A percentile compares a stretch with the other conserved stretches of the same genome.
Evolutionary conservation across 2,113 vertebrate genomes (phyloP).

Genomic region (Xiphias gladius): DNA sequence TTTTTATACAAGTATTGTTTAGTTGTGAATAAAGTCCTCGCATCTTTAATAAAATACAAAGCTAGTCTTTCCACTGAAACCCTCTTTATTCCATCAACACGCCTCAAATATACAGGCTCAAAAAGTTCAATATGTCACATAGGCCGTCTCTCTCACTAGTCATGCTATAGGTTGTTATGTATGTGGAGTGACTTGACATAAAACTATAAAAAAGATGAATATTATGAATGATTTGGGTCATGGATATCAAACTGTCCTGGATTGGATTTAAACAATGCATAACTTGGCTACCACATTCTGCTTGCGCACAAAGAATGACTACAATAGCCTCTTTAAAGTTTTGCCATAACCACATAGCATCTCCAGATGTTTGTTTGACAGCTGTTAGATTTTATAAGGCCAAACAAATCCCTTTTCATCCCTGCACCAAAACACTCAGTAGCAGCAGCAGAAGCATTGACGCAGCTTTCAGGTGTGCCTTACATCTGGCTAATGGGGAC

Average conservation of each 20-base stretch:
- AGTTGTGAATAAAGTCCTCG: no score
- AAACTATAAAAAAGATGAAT: slow-evolving; percentile 32
- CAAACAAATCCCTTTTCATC: slow-evolving; percentile 55
- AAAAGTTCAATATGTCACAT: slow-evolving; percentile 4
- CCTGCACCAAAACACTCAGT: slow-evolving; percentile 45
- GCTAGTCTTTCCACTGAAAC: not conserved
- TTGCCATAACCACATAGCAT: slow-evolving; percentile 30
- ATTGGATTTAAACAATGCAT: slow-evolving; percentile 27
- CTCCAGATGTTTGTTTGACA: slow-evolving; percentile 54
- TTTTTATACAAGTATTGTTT: no score
- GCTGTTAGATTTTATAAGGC: slow-evolving; percentile 49
- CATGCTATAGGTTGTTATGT: slow-evolving; percentile 14
- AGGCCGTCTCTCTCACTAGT: not conserved
- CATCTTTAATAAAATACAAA: no score
- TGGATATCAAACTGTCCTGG: slow-evolving; percentile 21
- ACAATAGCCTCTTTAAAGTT: slow-evolving; percentile 31
- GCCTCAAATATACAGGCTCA: not conserved
- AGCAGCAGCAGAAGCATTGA: slow-evolving; percentile 10
- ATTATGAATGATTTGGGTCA: slow-evolving; percentile 34
- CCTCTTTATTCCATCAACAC: not conserved
- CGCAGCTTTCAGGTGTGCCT: slow-evolving; percentile 57
- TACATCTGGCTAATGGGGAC: slow-evolving; percentile 45
- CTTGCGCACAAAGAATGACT: slow-evolving; percentile 16
- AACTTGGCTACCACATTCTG: not conserved
- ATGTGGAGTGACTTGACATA: slow-evolving; percentile 18